Evolutionary conservation across 2,888 invertebrate species (phyloP).

Genomic region (Pterostichus niger): DNA sequence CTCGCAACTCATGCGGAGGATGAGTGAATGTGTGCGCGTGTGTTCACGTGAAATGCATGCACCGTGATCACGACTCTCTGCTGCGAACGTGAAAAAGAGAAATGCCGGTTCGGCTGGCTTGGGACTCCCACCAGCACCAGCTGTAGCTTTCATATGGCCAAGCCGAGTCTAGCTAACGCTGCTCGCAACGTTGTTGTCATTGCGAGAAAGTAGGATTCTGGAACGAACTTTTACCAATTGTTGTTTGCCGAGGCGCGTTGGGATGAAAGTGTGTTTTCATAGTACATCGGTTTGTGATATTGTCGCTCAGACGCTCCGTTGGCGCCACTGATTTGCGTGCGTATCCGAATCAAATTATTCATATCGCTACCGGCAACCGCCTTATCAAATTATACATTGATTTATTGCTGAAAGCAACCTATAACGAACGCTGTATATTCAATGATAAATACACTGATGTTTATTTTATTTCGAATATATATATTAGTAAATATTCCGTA

Average conservation of each 20-base stretch:
- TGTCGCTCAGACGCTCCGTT: slow-evolving; percentile 48
- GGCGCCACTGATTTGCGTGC: slow-evolving; percentile 49
- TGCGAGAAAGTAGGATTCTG: slow-evolving; percentile 76
- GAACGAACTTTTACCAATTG: slow-evolving; percentile 76
- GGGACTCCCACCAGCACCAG: slow-evolving; percentile 66
- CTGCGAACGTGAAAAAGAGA: slow-evolving; percentile 67
- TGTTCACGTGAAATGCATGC: neutral
- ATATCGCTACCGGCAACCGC: slow-evolving; percentile 30
- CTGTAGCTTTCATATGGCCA: slow-evolving; percentile 68
- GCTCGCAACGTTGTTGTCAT: slow-evolving; percentile 71
- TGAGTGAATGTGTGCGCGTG: neutral
- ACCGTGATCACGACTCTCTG: neutral
- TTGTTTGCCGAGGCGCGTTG: slow-evolving; percentile 69
- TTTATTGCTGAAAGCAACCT: slow-evolving; percentile 2
- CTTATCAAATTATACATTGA: slow-evolving; percentile 30
- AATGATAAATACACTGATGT: too few species aligned
- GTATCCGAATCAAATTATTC: slow-evolving; percentile 7
- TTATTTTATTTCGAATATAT: too few species aligned
- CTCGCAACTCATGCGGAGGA: neutral
- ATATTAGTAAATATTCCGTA: slow-evolving; percentile 5
- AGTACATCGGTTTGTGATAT: slow-evolving; percentile 28
- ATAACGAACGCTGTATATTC: neutral
- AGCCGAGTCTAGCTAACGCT: slow-evolving; percentile 61
- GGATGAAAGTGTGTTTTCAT: slow-evolving; percentile 72
- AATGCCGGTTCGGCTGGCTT: slow-evolving; percentile 66